Conservation (phyloP, 1,140 invertebrate species). For the Lordiphosa collinella region DNA sequence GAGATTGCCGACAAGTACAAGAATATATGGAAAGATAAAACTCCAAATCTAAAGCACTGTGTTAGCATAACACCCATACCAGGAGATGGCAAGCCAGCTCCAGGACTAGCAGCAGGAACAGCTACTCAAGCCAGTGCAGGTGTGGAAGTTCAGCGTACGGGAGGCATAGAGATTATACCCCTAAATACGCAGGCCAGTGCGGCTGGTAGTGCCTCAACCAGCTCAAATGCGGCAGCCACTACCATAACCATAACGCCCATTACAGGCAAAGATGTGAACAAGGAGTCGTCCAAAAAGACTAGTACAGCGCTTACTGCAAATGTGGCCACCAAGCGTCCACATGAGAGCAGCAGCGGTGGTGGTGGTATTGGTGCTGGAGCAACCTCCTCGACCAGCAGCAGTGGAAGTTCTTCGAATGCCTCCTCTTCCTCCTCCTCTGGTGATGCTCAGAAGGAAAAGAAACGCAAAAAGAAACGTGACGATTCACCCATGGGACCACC, state of each 20-base stretch:
- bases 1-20: constrained; percentile 77
- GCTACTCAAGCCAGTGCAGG: background rate
- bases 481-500: constrained; percentile 91
- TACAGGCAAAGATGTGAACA: constrained; percentile 64
- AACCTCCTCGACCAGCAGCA: constrained; percentile 74
- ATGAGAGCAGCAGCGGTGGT: constrained; percentile 28
- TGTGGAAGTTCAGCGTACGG: constrained; percentile 65
- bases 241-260: constrained; percentile 92
- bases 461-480: constrained; percentile 88
- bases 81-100: constrained; percentile 38
- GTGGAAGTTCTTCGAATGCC: constrained; percentile 1
- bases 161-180: constrained; percentile 83
- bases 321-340: constrained; percentile 38
- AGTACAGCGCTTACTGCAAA: constrained; percentile 7
- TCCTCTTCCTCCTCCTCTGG: constrained; percentile 8
- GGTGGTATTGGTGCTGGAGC: constrained; percentile 13
- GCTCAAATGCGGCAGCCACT: constrained; percentile 35
- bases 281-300: constrained; percentile 42
- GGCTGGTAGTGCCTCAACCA: background rate
- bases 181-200: constrained; percentile 36
- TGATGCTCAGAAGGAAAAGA: constrained; percentile 87
- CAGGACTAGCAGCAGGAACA: constrained; percentile 10
- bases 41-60: constrained; percentile 59
- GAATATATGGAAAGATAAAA: constrained; percentile 78
- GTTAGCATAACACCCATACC: constrained; percentile 73